Base-by-base conservation (phyloP, 2,888 invertebrate genomes). In the Dilophus febrilis region DNA sequence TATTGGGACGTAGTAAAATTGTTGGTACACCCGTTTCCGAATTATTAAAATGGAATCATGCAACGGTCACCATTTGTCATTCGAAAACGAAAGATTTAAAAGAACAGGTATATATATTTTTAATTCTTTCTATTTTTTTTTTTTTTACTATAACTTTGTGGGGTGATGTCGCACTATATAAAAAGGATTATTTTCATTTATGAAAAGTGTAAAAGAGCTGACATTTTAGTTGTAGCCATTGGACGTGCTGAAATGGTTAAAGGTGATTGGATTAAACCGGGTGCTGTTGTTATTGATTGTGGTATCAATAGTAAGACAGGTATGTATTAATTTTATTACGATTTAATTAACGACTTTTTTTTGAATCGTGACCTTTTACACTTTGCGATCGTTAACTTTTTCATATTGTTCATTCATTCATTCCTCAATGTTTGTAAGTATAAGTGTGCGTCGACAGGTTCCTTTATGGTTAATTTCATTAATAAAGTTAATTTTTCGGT, bases 211-310 rank as follows among this genome's bases (percentile, higher is more conserved):
- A 72, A 72, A 47, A 68, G 71, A 48, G 97, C 95, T 8, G 98
- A 98, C 57, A 90, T 99, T 53, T 64, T 99, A 38, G 87, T 98
- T n/a, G 95, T 94, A 19, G 98, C 81, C 0, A 88, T 97, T 52
- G 97, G 97, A 0, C 73, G 77, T 50, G 68, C 91, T 2, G 77
- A 91, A 62, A 71, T 92, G 66, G 90, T 98, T 2, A 85, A 84
- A 57, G 90, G 83, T 0, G 82, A 82, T 46, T 97, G 97, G 97
- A 78, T 99, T 49, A 98, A 98, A 63, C 87, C 88, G 0, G 95
- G 97, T 4, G 94, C 97, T 13, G 81, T 98, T 11, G 95, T 98
- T 31, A 94, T 99, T 51, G 98, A 98, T 62, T 98, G 97, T 62
- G 98, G 98, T 34, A 98, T 98, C 50, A 95, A 91, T 65, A 72